phyloP scores from a whole-genome alignment of 37 sponge, comb jelly and placozoan genomes.

The Halichondria panicea region DNA sequence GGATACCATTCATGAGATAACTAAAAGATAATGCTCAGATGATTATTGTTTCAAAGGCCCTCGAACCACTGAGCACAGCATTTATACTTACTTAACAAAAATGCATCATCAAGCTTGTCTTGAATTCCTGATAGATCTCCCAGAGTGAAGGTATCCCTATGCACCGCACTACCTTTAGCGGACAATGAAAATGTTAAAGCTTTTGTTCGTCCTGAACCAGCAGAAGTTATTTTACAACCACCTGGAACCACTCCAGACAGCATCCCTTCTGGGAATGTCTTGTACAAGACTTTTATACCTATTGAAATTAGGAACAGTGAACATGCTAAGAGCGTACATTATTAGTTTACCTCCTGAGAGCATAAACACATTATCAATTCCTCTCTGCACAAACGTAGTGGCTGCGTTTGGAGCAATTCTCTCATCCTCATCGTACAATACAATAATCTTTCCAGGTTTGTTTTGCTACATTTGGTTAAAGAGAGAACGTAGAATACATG shows the following conservation, averaged over 20 bases:
- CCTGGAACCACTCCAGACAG: slow-evolving; percentile 75
- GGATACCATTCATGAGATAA: too few species aligned
- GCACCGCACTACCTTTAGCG: neutral
- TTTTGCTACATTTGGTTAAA: too few species aligned
- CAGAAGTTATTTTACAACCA: slow-evolving; percentile 58
- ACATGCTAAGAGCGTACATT: neutral
- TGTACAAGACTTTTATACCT: slow-evolving; percentile 88
- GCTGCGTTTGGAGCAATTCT: slow-evolving; percentile 86
- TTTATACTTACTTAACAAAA: slow-evolving; percentile 36
- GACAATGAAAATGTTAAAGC: neutral
- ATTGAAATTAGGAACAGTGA: too few species aligned
- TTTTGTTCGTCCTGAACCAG: slow-evolving; percentile 39
- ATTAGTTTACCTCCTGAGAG: slow-evolving; percentile 87
- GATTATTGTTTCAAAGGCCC: too few species aligned
- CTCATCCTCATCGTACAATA: slow-evolving; percentile 99
- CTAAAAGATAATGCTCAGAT: too few species aligned
- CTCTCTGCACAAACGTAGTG: slow-evolving; percentile 91
- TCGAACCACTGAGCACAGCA: neutral
- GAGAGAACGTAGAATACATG: too few species aligned
- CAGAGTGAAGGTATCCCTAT: slow-evolving; percentile 43
- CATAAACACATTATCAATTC: slow-evolving; percentile 96
- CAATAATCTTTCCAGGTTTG: slow-evolving; percentile 93
- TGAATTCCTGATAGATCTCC: slow-evolving; percentile 70
- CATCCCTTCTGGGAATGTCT: slow-evolving; percentile 84
- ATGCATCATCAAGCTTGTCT: slow-evolving; percentile 52